A percentile compares a stretch with the other conserved stretches of the same genome.
These are phyloP conservation scores for Epirrita christyi DNA, from an alignment of 2,888 invertebrate genomes.

Conservation along the genomic window DNA sequence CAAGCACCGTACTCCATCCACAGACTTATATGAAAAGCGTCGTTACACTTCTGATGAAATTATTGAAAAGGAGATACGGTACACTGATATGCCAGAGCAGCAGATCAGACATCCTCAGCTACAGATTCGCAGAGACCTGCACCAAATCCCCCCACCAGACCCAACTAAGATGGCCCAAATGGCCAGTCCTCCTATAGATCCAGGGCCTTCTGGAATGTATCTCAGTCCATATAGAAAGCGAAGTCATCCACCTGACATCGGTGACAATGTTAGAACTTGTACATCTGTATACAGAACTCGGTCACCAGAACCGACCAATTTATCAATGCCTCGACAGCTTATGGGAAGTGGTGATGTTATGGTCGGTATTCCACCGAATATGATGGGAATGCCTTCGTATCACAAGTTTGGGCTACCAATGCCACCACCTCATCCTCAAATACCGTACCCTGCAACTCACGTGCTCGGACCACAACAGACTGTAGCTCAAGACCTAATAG, in stretches of 20 bases:
- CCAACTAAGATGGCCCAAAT: constrained; percentile 69
- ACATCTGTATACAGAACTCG: constrained; percentile 71
- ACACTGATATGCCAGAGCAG: constrained; percentile 75
- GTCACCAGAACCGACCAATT: constrained; percentile 80
- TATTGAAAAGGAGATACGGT: constrained; percentile 77
- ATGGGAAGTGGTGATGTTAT: constrained; percentile 65
- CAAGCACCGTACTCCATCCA: constrained; percentile 64
- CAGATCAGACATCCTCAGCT: constrained; percentile 84
- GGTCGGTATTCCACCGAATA: constrained; percentile 68
- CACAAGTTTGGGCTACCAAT: constrained; percentile 79
- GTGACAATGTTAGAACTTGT: constrained; percentile 72
- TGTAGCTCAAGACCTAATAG: constrained; percentile 80
- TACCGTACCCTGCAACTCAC: constrained; percentile 69
- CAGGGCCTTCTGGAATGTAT: constrained; percentile 75
- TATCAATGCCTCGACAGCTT: constrained; percentile 73
- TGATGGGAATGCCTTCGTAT: constrained; percentile 76
- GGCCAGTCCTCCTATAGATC: constrained; percentile 74
- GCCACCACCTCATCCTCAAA: constrained; percentile 77
- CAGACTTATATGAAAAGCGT: constrained; percentile 74
- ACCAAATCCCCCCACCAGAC: constrained; percentile 80
- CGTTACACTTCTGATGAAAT: constrained; percentile 77
- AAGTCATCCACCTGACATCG: constrained; percentile 81
- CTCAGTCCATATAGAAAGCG: constrained; percentile 84
- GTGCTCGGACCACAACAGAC: constrained; percentile 79
- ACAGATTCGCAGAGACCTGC: constrained; percentile 91